Evolutionary conservation across 2,113 vertebrate genomes (phyloP).

Genomic region (Poecile atricapillus): DNA sequence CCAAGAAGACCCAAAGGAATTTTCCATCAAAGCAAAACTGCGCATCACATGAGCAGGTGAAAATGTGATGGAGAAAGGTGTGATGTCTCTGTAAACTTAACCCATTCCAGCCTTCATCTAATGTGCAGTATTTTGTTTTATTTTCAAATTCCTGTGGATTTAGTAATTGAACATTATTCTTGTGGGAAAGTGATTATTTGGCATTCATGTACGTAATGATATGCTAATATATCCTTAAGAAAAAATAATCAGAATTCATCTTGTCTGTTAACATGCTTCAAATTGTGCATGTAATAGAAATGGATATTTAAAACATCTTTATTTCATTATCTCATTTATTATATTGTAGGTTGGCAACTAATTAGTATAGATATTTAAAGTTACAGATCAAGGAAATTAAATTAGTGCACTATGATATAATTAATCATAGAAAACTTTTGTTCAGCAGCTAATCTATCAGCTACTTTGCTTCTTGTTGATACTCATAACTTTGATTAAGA

Average conservation of each 20-base stretch:
- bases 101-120: background rate
- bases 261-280: background rate
- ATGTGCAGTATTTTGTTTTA: background rate
- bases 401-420: constrained; percentile 9
- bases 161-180: background rate
- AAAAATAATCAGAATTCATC: background rate
- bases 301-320: constrained; percentile 25
- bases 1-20: constrained; percentile 40
- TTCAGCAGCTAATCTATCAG: constrained; percentile 41
- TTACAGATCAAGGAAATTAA: constrained; percentile 15
- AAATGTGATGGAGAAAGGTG: constrained; percentile 56
- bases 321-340: constrained; percentile 48
- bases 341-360: constrained; percentile 41
- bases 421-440: constrained; percentile 48
- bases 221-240: background rate
- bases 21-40: constrained; percentile 34
- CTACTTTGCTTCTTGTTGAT: constrained; percentile 24
- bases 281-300: background rate
- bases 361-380: constrained; percentile 54
- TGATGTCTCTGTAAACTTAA: constrained; percentile 41
- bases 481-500: constrained; percentile 32
- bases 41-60: constrained; percentile 44
- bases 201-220: background rate
- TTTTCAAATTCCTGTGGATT: background rate
- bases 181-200: background rate